Evolutionary conservation across 1,140 invertebrate species (phyloP).

Genomic region (Lasioglossum baleicum): DNA sequence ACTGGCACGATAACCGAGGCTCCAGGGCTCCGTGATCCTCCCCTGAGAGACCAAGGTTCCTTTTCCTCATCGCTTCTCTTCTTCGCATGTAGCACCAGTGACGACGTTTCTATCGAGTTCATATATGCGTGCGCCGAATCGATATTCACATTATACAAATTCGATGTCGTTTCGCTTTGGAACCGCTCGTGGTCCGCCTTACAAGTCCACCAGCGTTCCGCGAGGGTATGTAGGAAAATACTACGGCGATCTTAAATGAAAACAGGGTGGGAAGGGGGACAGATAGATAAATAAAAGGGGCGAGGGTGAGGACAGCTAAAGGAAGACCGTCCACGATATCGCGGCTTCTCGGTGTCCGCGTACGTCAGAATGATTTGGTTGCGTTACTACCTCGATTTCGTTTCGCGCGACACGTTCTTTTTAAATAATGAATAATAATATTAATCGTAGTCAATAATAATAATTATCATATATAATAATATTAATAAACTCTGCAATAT

Average conservation of each 20-base stretch:
- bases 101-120: constrained; percentile 4
- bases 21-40: neutral
- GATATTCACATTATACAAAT: constrained; percentile 20
- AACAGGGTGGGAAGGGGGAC: too few relatives aligned
- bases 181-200: neutral
- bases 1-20: neutral
- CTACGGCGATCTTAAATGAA: neutral
- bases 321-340: constrained; percentile 20
- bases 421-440: constrained; percentile 40
- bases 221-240: neutral
- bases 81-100: constrained; percentile 26
- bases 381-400: neutral
- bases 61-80: neutral
- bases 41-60: constrained; percentile 6
- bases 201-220: neutral
- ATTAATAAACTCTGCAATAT: constrained; percentile 74
- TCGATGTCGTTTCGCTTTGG: neutral
- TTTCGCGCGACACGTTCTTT: constrained; percentile 6
- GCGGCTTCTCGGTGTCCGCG: neutral
- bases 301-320: neutral
- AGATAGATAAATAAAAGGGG: constrained; percentile 32
- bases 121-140: constrained; percentile 4
- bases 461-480: constrained; percentile 62
- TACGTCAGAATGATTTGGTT: neutral
- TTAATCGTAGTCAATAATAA: constrained; percentile 43